phyloP scores from a whole-genome alignment of 2,888 invertebrate species.

The Nomada fucata region DNA sequence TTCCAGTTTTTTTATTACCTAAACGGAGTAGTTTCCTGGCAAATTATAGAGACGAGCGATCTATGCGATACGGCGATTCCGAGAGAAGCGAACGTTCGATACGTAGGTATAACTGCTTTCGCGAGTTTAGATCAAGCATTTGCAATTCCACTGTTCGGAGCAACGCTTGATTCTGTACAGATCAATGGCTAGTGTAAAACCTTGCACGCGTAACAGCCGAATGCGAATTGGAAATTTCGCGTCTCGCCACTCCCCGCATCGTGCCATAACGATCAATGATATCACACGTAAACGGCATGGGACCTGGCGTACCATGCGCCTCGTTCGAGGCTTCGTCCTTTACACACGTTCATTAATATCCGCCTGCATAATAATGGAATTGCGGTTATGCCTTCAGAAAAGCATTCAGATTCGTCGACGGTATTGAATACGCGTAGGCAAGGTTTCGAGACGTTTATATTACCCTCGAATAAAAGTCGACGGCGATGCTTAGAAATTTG shows the following conservation, averaged over 20 bases:
- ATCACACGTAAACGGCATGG: constrained; percentile 34
- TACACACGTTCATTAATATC: constrained; percentile 7
- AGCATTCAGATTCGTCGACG: neutral
- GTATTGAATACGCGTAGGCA: too few relatives aligned
- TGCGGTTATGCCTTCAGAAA: neutral
- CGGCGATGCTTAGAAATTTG: too few relatives aligned
- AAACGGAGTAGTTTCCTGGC: neutral
- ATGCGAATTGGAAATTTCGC: constrained; percentile 43
- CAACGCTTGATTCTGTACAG: constrained; percentile 1
- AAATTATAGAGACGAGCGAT: neutral
- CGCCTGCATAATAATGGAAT: constrained; percentile 14
- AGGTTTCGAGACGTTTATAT: too few relatives aligned
- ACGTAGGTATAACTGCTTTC: neutral
- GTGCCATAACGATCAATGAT: constrained; percentile 35
- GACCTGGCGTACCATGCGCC: constrained; percentile 6
- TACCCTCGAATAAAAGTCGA: too few relatives aligned
- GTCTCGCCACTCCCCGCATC: neutral
- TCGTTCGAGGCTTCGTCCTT: constrained; percentile 10
- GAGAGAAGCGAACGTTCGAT: neutral
- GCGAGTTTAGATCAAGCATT: neutral
- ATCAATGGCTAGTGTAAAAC: constrained; percentile 29
- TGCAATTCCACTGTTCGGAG: constrained; percentile 4
- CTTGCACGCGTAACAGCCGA: constrained; percentile 27
- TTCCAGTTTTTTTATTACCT: too few relatives aligned
- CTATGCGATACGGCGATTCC: neutral